phyloP scores from a whole-genome alignment of 2,113 vertebrate species.

The Ardeotis arabs region DNA sequence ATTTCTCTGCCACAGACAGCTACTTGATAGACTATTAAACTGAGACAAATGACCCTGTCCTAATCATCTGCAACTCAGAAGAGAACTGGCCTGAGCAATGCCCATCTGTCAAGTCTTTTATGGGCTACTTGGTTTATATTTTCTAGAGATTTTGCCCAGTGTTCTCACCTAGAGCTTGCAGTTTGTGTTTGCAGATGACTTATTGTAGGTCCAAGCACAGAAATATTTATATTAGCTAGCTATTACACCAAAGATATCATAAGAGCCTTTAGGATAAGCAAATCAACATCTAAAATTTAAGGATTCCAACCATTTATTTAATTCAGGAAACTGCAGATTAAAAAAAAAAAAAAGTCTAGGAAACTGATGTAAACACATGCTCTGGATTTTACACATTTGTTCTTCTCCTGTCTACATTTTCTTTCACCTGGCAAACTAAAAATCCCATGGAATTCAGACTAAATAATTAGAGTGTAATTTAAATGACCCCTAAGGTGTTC shows the following conservation, averaged over 20 bases:
- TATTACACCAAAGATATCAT: not conserved
- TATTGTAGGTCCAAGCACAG: not conserved
- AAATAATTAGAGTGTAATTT: conserved; percentile 5
- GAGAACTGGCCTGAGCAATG: not conserved
- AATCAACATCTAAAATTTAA: not conserved
- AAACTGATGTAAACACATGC: not conserved
- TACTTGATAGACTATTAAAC: not conserved
- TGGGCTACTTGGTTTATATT: not conserved
- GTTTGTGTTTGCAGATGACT: not conserved
- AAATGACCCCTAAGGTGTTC: not conserved
- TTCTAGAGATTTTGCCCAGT: not conserved
- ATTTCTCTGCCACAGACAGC: not conserved
- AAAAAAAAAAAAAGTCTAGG: not conserved
- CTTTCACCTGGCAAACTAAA: not conserved
- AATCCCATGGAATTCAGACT: not conserved
- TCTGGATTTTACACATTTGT: not conserved
- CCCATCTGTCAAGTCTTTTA: not conserved
- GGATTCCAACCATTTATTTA: not conserved
- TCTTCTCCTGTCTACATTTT: not conserved
- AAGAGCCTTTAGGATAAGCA: not conserved
- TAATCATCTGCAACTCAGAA: not conserved
- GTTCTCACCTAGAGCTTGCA: not conserved
- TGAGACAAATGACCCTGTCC: not conserved
- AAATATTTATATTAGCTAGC: not conserved
- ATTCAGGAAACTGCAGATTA: not conserved